phyloP scores from a whole-genome alignment of 2,888 invertebrate genomes.

The Siphlonurus alternatus region DNA sequence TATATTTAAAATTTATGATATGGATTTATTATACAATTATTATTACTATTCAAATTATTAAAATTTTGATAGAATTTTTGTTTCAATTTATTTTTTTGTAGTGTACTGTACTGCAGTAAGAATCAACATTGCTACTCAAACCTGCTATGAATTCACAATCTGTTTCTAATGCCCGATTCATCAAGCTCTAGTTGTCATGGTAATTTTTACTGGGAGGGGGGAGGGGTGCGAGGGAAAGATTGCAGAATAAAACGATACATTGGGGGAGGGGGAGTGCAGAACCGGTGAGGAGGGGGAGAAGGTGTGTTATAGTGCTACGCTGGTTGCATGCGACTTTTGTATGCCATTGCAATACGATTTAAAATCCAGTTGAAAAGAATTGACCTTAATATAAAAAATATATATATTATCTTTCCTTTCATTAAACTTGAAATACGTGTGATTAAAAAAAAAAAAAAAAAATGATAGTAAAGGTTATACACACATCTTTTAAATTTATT shows the following conservation, averaged over 20 bases:
- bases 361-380: not conserved
- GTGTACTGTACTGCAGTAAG: no score
- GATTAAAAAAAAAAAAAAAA: not conserved
- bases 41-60: no score
- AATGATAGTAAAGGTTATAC: no score
- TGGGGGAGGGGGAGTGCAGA: not conserved
- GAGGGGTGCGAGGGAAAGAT: not conserved
- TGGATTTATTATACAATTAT: no score
- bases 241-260: not conserved
- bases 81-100: no score
- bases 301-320: not conserved
- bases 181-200: slow-evolving; percentile 4
- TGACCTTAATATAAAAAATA: not conserved
- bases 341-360: not conserved
- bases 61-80: no score
- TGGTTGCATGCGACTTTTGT: not conserved
- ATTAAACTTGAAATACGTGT: not conserved
- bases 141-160: slow-evolving; percentile 1
- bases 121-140: not conserved
- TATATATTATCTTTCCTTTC: not conserved
- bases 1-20: no score
- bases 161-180: slow-evolving; percentile 4
- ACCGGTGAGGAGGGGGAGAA: not conserved
- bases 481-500: no score
- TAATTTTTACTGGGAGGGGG: not conserved